Base-by-base conservation (phyloP, 1,140 invertebrate genomes). In the Arion vulgaris region DNA sequence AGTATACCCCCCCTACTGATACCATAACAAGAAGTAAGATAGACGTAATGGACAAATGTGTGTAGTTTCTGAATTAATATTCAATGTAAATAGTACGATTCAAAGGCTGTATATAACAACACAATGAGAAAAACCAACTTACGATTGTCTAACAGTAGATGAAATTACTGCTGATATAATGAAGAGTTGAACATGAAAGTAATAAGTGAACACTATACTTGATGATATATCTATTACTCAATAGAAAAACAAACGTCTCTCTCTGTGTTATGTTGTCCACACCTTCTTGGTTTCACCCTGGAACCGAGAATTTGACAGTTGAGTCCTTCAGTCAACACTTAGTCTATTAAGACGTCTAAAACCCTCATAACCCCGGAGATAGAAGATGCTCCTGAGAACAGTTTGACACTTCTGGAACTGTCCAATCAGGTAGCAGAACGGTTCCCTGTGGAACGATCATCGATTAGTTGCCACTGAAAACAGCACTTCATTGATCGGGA, bases 311-410 rank as follows among this genome's bases (percentile, higher is more conserved):
- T 23, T 66, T 66, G 28, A 66, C 17, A 66, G 62, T 66, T 32
- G 28, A 66, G 62, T 66, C n/a, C 28, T 66, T 66, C n/a, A 73
- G 71, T 39, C 9, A 34, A 41, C 71, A 73, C 26, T 73, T 39
- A 71, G 68, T 38, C 68, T 71, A 26, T 73, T 73, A 41, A 73
- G 23, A 39, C 71, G 71, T 73, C 41, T 73, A 19, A 38, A 73
- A 39, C 38, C 5, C 71, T 39, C 53, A 34, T 49, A 49, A 49
- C 38, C 32, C 32, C n/a, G 2, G 28, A 38, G 36, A 38, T 66
- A 32, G 32, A 66, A 66, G n/a, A 66, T 66, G 62, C 78, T 69
- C 78, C 38, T 39, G 57, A 73, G 41, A 73, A 36, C 71, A 11
- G 11, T 38, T 38, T 49, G 38, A 26, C 23, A 41, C 71, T 38